phyloP scores from a whole-genome alignment of 2,113 vertebrate species.

The Siniperca chuatsi region DNA sequence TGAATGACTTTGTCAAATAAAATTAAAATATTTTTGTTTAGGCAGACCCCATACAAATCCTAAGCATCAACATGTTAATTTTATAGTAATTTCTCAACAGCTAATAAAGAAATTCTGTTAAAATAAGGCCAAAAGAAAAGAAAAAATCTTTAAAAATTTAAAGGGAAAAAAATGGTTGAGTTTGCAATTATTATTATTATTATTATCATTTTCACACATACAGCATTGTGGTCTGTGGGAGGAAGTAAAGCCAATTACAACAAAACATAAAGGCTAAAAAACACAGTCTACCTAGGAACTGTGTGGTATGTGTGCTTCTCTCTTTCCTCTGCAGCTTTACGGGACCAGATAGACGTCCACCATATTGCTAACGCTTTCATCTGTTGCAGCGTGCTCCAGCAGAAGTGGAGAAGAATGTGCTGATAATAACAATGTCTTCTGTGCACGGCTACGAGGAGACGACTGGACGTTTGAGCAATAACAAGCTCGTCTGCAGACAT shows the following conservation, averaged over 20 bases:
- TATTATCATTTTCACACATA: neutral
- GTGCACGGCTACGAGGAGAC: conserved; percentile 21
- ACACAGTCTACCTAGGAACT: neutral
- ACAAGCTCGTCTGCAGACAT: conserved; percentile 37
- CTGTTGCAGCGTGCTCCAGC: conserved; percentile 33
- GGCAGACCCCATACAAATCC: neutral
- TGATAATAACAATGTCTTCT: conserved; percentile 47
- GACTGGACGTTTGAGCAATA: conserved; percentile 29
- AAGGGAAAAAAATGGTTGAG: neutral
- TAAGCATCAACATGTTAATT: neutral
- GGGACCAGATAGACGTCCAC: conserved; percentile 38
- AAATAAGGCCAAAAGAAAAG: neutral
- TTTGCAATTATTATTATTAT: neutral
- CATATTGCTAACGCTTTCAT: conserved; percentile 49
- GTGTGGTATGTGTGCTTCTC: neutral
- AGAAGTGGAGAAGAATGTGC: conserved; percentile 33
- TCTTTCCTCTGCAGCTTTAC: conserved; percentile 30
- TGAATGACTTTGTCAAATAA: neutral
- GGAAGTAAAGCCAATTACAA: neutral
- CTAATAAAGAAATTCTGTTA: neutral
- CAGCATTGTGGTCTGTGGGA: neutral
- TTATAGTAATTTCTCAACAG: neutral
- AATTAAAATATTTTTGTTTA: neutral
- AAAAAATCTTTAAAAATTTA: neutral
- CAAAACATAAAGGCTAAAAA: neutral